phyloP scores from a whole-genome alignment of 2,113 vertebrate genomes.

The Ameiurus melas region DNA sequence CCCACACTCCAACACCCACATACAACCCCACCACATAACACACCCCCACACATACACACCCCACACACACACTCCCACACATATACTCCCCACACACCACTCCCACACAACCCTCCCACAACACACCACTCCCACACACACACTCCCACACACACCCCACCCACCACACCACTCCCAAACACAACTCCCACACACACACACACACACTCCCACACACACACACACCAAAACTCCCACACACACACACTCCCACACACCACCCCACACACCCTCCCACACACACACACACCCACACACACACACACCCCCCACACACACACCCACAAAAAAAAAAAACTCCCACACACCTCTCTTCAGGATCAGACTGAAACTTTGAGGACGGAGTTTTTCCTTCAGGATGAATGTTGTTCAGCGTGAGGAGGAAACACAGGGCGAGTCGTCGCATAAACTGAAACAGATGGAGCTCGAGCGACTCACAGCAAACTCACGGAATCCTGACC shows the following conservation, averaged over 20 bases:
- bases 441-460: conserved; percentile 32
- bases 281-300: not conserved
- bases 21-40: no score
- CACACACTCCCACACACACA: conserved; percentile 2
- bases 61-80: conserved; percentile 13
- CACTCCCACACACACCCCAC: conserved; percentile 24
- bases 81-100: not conserved
- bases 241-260: no score
- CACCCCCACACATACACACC: not conserved
- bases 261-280: conserved; percentile 4
- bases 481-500: no score
- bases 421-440: not conserved
- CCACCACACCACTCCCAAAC: no score
- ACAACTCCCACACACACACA: not conserved
- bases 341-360: not conserved
- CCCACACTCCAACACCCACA: not conserved
- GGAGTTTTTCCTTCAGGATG: not conserved
- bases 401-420: not conserved
- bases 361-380: not conserved
- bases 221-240: no score
- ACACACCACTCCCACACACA: no score
- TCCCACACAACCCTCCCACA: no score
- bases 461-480: not conserved
- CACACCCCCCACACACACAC: no score
- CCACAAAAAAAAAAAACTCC: no score